Percentiles rank a stretch among this genome's conserved stretches.
Conservation (phyloP, 1,140 invertebrate genomes). For the Rhagoletis zephyria region DNA sequence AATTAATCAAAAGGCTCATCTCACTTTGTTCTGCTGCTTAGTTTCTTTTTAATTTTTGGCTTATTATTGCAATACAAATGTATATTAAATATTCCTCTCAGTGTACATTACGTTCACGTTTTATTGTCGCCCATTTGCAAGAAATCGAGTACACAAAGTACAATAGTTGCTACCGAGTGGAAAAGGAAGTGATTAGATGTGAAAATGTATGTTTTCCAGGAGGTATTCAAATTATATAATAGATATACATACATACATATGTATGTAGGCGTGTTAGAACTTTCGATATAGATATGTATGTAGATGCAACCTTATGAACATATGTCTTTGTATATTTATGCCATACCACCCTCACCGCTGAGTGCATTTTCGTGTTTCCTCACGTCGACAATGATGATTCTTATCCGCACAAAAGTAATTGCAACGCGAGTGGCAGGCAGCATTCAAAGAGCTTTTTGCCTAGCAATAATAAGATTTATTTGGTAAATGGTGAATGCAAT, state of each 20-base stretch:
- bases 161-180: slow-evolving; percentile 14
- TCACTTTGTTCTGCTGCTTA: too few species aligned
- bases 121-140: slow-evolving; percentile 10
- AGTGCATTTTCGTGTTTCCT: slow-evolving; percentile 44
- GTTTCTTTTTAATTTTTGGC: too few species aligned
- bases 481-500: not conserved
- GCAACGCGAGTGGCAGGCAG: not conserved
- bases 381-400: not conserved
- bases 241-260: not conserved
- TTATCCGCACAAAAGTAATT: slow-evolving; percentile 6
- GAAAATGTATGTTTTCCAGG: slow-evolving; percentile 14
- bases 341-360: not conserved
- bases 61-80: too few species aligned
- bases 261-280: not conserved
- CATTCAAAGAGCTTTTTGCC: not conserved
- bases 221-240: not conserved
- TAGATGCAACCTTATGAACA: not conserved
- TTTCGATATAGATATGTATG: not conserved
- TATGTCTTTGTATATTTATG: not conserved
- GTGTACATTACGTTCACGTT: not conserved
- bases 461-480: not conserved
- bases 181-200: slow-evolving; percentile 44
- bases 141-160: not conserved
- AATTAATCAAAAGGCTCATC: too few species aligned
- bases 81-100: not conserved